A percentile compares a stretch with the other conserved stretches of the same genome.
Evolutionary conservation across 2,888 invertebrate genomes (phyloP).

Genomic region (Steinernema carpocapsae): DNA sequence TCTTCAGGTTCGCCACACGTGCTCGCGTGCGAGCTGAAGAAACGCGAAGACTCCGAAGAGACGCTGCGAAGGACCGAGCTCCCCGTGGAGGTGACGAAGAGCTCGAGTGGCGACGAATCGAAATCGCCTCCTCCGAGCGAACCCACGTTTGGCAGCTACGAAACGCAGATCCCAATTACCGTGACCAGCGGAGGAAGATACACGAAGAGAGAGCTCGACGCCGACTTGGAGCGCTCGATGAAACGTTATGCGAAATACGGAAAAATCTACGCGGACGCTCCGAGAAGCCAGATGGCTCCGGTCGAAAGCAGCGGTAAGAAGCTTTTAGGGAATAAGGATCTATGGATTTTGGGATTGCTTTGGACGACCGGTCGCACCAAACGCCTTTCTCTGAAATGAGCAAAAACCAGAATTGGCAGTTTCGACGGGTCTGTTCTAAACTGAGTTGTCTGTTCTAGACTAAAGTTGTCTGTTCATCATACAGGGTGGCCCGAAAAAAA

Average conservation of each 20-base stretch:
- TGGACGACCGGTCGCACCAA: too few species aligned
- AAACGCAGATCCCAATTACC: conserved; percentile 6
- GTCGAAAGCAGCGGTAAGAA: background rate
- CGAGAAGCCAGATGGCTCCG: conserved; percentile 32
- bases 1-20: background rate
- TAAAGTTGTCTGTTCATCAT: too few species aligned
- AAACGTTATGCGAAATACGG: conserved; percentile 43
- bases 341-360: too few species aligned
- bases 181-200: background rate
- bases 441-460: too few species aligned
- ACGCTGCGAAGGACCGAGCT: background rate
- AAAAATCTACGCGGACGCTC: conserved; percentile 43
- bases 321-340: background rate
- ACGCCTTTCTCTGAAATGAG: too few species aligned
- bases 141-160: background rate
- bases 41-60: background rate
- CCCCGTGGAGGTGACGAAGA: conserved; percentile 1
- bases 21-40: conserved; percentile 23
- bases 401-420: too few species aligned
- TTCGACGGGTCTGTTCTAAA: too few species aligned
- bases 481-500: too few species aligned
- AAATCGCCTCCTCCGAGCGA: conserved; percentile 23
- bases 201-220: conserved; percentile 37
- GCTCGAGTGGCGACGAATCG: conserved; percentile 9
- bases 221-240: conserved; percentile 42